Evolutionary conservation across 2,888 invertebrate species (phyloP), one percentile per base, ranked within the genome.

Genomic region (Lamproptera curius): DNA sequence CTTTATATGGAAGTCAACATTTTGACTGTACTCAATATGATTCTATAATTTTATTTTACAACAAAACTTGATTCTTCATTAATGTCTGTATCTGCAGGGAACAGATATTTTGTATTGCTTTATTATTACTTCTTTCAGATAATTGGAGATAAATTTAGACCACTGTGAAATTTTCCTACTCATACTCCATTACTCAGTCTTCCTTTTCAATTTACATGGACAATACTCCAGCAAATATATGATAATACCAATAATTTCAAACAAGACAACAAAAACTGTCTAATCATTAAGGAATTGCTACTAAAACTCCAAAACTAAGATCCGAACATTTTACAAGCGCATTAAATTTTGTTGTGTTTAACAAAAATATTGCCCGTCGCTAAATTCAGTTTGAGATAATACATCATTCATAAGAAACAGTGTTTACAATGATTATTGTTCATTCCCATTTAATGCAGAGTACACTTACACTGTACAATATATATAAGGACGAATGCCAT

Each of bases 191-290:
- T 42, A 31, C 16, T 43, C 84, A 85, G 83, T 85, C 85, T 86
- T 86, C 74, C 80, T 70, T 79, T 75, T 70, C 74, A 79, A 82
- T 81, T 65, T 82, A 84, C 78, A 81, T 79, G 80, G 79, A 80
- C 82, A 68, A 61, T 59, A 44, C 46, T 46, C 11, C 15, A 11
- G 15, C 23, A 5, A 40, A 40, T 11, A 16, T 38, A 14, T 9
- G 1, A 9, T 23, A 38, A 23, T 2, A 15, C 39, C 23, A 39
- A 26, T 39, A 28, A 20, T 20, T 20, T 20, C 3, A 20, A 20
- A 11, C 11, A 11, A 3, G 31, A 9, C 13, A 11, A 31, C 31
- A 31, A 31, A 13, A 31, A 31, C 11, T 31, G n/a, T 31, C 13
- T 31, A 11, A n/a, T 31, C 13, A 31, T 11, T 11, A 31, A 31